Percentiles rank a stretch among this genome's conserved stretches.
Evolutionary conservation across 2,797 vertebrate species (phyloP).

Genomic region (Phoxinus dragarum): DNA sequence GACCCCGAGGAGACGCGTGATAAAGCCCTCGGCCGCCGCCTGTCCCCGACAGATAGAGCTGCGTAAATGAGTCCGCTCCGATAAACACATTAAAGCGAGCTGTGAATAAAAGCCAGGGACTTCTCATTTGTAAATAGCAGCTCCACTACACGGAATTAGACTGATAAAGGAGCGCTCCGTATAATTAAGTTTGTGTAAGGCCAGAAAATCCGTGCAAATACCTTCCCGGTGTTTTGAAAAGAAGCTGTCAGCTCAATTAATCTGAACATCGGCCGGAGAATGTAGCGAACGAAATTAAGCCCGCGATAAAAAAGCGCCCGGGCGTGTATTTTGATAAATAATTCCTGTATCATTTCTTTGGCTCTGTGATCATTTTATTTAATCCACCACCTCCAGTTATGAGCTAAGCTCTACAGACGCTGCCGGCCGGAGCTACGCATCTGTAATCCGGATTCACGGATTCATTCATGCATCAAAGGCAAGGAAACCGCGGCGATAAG

Average conservation of each 20-base stretch:
- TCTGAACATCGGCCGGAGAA: constrained; percentile 99
- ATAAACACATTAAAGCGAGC: constrained; percentile 99
- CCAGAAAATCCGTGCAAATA: constrained; percentile 99
- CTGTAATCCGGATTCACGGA: constrained; percentile 83
- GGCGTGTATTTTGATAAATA: constrained; percentile 99
- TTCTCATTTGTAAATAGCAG: constrained; percentile 99
- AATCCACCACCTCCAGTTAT: constrained; percentile 95
- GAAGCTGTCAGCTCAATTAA: constrained; percentile 99
- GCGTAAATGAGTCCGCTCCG: constrained; percentile 99
- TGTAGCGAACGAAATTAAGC: constrained; percentile 99
- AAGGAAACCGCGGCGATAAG: too few species aligned
- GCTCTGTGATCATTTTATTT: constrained; percentile 99
- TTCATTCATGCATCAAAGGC: neutral
- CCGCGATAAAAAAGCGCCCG: constrained; percentile 90
- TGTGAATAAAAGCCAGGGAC: constrained; percentile 99
- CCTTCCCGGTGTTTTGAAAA: constrained; percentile 98
- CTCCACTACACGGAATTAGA: constrained; percentile 99
- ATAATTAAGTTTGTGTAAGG: constrained; percentile 99
- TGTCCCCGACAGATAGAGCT: constrained; percentile 99
- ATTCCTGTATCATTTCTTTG: constrained; percentile 99
- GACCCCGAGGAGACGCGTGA: constrained; percentile 99
- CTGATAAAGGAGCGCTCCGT: constrained; percentile 99
- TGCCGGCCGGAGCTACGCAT: constrained; percentile 84
- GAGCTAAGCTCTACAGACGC: constrained; percentile 94
- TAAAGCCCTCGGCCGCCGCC: constrained; percentile 99